Conservation (phyloP, 2,113 vertebrate species). For the Microtus montanus region DNA sequence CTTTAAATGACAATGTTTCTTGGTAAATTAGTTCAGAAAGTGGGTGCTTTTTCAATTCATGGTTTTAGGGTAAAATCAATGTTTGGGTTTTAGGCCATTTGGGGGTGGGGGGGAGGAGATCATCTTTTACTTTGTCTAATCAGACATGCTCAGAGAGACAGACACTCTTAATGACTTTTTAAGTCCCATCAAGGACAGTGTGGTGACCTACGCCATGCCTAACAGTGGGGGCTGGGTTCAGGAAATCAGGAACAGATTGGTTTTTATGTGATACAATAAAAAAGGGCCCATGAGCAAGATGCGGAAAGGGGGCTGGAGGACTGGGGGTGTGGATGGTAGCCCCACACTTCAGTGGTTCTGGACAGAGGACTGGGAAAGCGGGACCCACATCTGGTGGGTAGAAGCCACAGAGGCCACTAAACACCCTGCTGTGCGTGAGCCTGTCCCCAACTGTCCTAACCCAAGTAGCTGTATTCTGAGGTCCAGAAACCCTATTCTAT, state of each 20-base stretch:
- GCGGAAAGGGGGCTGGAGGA: not conserved
- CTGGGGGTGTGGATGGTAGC: not conserved
- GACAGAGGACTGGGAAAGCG: not conserved
- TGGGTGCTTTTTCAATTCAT: not conserved
- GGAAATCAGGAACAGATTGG: not conserved
- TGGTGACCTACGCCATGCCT: not conserved
- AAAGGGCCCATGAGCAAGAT: not conserved
- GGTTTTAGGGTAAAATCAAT: not conserved
- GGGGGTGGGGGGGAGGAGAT: not conserved
- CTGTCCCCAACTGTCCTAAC: not conserved
- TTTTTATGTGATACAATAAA: not conserved
- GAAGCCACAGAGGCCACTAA: not conserved
- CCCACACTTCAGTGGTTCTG: not conserved
- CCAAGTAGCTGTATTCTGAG: not conserved
- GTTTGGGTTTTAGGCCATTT: not conserved
- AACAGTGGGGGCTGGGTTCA: not conserved
- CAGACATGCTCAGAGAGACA: not conserved
- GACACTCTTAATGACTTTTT: slow-evolving; percentile 46
- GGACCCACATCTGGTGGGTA: not conserved
- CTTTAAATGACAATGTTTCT: slow-evolving; percentile 46
- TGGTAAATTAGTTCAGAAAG: slow-evolving; percentile 57
- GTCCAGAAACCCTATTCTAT: not conserved
- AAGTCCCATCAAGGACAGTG: not conserved
- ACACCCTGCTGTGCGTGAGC: not conserved
- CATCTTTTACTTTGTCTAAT: slow-evolving; percentile 36